Base-by-base conservation (phyloP, 2,888 invertebrate species). In the Cylloceria caligata region DNA sequence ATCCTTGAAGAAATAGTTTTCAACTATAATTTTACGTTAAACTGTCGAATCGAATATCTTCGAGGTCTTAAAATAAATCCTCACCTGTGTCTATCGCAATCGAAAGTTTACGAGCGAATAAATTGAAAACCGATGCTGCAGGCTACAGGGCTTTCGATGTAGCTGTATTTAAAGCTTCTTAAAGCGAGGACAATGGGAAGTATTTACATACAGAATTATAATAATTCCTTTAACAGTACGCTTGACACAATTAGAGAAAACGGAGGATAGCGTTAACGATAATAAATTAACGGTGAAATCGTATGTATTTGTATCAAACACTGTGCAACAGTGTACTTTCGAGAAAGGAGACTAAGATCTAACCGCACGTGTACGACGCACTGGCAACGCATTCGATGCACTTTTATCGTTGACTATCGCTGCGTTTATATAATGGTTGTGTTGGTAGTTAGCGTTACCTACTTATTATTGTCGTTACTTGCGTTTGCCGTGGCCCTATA, bases 391-490 rank as follows among this genome's bases (percentile, higher is more conserved):
- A 30, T 30, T 67, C 62, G 49, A 73, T 36, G 73, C 49, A 74
- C 52, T 64, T 64, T 62, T 74, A 52, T 39, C 24, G 16, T 27
- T 27, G 9, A 62, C 13, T 24, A 42, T n/a, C 13, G 34, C 30
- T 30, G 34, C 30, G 30, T 39, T 36, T n/a, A 27, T 73, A 30
- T n/a, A n/a, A n/a, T 19, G 42, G 19, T 16, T 21, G 62, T 49
- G 47, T 73, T 49, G 34, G 62, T 47, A 24, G 73, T 64, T 64
- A 39, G 39, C 62, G 52, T 73, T 74, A 19, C 69, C 67, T 69
- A 69, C 55, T 75, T 75, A 75, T 75, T 75, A 62, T 64, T 27
- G 64, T 77, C 42, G n/a, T 77, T 65, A 42, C 60, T 71, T 42
- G 42, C 36, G 27, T 52, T 68, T 69, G 52, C 62, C 62, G 57